Conservation (phyloP, 92 coral and sea anemone species). For the Meandrina meandrites region DNA sequence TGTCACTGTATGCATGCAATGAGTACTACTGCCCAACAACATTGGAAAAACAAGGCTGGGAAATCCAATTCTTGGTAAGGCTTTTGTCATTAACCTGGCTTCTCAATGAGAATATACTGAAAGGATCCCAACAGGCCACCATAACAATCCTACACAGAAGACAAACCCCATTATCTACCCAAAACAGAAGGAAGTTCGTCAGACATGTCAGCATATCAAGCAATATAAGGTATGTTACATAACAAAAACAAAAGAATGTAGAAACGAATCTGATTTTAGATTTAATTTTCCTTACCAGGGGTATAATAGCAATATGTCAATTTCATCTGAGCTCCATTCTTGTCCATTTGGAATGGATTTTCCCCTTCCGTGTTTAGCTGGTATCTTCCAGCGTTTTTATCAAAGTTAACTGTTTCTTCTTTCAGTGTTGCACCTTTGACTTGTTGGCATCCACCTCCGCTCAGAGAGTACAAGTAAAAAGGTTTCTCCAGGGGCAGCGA, state of each 20-base stretch:
- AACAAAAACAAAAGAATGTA: neutral
- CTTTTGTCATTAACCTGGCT: neutral
- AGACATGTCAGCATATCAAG: no score
- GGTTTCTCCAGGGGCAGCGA: constrained; percentile 70
- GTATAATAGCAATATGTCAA: constrained; percentile 76
- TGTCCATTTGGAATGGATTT: constrained; percentile 59
- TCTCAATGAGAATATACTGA: no score
- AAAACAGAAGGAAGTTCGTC: no score
- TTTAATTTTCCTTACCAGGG: constrained; percentile 51
- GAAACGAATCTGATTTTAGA: neutral
- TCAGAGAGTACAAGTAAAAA: constrained; percentile 75
- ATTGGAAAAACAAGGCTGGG: neutral
- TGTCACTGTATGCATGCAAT: neutral
- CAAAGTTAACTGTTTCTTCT: constrained; percentile 67
- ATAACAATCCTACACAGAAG: no score
- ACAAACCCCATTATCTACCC: no score
- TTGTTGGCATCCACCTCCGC: constrained; percentile 68
- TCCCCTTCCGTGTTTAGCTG: constrained; percentile 55
- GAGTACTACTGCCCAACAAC: neutral
- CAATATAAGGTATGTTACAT: neutral
- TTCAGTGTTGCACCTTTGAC: constrained; percentile 79
- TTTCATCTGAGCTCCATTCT: constrained; percentile 52
- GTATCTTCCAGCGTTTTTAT: constrained; percentile 52
- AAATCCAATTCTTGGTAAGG: neutral
- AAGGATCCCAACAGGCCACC: no score